Percentiles rank a stretch among this genome's conserved stretches.
Conservation (phyloP, 2,888 invertebrate genomes). For the Uloborus plumipes region DNA sequence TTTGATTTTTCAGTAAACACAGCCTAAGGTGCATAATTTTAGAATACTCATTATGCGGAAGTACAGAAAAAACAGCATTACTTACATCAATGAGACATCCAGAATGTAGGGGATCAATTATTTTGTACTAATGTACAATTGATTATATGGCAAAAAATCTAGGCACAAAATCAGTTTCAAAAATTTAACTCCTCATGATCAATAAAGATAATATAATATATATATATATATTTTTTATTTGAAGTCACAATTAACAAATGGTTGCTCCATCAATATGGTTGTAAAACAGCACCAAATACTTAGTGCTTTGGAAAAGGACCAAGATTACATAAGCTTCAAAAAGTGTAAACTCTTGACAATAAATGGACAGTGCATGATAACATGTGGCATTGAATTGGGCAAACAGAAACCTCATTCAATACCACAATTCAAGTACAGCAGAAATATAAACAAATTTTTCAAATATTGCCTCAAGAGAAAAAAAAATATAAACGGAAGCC, state of each 20-base stretch:
- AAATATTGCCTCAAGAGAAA: conserved; percentile 56
- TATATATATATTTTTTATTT: conserved; percentile 58
- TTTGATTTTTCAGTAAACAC: conserved; percentile 32
- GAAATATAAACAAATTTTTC: conserved; percentile 51
- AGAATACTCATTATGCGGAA: conserved; percentile 44
- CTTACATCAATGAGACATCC: conserved; percentile 49
- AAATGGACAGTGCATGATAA: conserved; percentile 65
- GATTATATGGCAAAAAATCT: conserved; percentile 63
- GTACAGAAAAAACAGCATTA: conserved; percentile 52
- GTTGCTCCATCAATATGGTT: conserved; percentile 62
- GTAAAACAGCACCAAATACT: conserved; percentile 65
- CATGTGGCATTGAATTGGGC: conserved; percentile 50
- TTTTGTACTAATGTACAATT: conserved; percentile 64
- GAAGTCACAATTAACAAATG: conserved; percentile 62
- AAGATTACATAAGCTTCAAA: conserved; percentile 63
- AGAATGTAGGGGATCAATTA: conserved; percentile 57
- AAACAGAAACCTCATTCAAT: conserved; percentile 45
- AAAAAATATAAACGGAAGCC: conserved; percentile 59
- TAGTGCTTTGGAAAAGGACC: conserved; percentile 64
- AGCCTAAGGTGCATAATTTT: conserved; percentile 32
- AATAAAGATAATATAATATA: conserved; percentile 64
- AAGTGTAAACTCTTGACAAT: conserved; percentile 64
- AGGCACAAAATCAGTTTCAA: conserved; percentile 65
- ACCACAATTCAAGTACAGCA: conserved; percentile 55
- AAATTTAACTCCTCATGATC: conserved; percentile 61